Evolutionary conservation across 2,888 invertebrate genomes (phyloP).

Genomic region (Mystacides longicornis): DNA sequence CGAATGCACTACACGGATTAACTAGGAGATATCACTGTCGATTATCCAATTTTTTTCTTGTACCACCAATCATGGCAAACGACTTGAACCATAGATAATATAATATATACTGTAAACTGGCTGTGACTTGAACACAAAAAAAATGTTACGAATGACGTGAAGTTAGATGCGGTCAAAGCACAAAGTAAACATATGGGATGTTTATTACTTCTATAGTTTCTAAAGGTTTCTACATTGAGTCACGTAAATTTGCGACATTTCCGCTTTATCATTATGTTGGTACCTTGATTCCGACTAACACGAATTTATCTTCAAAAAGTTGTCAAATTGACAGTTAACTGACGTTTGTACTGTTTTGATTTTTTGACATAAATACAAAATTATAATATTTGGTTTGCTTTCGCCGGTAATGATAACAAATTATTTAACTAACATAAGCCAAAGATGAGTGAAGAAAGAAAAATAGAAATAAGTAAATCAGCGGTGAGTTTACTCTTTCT

Average conservation of each 20-base stretch:
- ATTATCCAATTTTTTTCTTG: constrained; percentile 22
- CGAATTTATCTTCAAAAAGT: neutral
- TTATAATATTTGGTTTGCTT: neutral
- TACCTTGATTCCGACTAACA: neutral
- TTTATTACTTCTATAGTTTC: too few species aligned
- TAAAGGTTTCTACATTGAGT: too few species aligned
- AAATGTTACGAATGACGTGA: constrained; percentile 5
- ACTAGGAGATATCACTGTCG: constrained; percentile 20
- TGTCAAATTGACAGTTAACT: neutral
- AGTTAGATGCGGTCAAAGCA: constrained; percentile 8
- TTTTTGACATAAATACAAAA: neutral
- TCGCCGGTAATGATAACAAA: neutral
- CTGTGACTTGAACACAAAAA: constrained; percentile 3
- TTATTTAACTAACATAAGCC: neutral
- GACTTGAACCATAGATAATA: neutral
- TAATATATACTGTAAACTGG: too few species aligned
- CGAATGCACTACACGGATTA: neutral
- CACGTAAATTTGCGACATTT: constrained; percentile 6
- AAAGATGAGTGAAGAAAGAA: constrained; percentile 33
- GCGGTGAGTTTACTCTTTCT: constrained; percentile 35
- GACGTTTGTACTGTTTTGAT: constrained; percentile 4
- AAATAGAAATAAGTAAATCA: constrained; percentile 48
- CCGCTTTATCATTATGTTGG: constrained; percentile 9
- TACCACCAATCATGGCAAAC: constrained; percentile 19
- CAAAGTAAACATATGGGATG: neutral